These are phyloP conservation scores for Cydia fagiglandana DNA, from an alignment of 1,140 invertebrate species.

Conservation along the genomic window DNA sequence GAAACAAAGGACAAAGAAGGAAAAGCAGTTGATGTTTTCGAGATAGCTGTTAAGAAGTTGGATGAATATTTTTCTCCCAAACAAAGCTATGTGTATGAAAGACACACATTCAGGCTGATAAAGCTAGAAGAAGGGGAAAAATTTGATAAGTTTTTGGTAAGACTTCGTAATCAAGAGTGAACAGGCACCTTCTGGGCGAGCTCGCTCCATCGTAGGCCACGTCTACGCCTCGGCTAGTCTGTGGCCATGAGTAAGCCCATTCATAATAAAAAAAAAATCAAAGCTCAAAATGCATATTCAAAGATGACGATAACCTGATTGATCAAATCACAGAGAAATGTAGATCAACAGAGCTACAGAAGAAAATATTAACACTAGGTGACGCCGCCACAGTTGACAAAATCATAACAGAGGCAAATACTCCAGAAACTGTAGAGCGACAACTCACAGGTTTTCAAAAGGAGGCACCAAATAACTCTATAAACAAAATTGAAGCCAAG, in stretches of 20 bases:
- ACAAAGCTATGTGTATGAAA: conserved; percentile 41
- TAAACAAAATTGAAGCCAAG: neutral
- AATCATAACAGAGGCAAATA: neutral
- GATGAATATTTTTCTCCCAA: conserved; percentile 32
- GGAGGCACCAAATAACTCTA: neutral
- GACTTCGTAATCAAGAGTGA: conserved; percentile 44
- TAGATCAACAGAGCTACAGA: neutral
- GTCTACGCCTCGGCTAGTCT: no score
- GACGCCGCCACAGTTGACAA: neutral
- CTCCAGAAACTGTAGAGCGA: neutral
- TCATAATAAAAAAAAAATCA: no score
- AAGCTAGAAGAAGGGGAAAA: conserved; percentile 45
- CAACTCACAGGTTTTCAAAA: neutral
- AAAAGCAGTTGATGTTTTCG: conserved; percentile 28
- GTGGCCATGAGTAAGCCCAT: no score
- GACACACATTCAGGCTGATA: conserved; percentile 36
- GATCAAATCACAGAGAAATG: neutral
- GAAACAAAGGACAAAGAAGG: neutral
- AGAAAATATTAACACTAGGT: neutral
- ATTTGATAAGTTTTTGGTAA: conserved; percentile 47
- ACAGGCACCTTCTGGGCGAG: no score
- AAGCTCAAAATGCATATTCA: conserved; percentile 44
- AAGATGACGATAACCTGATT: conserved; percentile 15
- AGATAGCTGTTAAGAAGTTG: conserved; percentile 37
- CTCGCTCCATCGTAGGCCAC: no score